phyloP scores from a whole-genome alignment of 2,113 vertebrate species.

The Eulemur rufifrons region DNA sequence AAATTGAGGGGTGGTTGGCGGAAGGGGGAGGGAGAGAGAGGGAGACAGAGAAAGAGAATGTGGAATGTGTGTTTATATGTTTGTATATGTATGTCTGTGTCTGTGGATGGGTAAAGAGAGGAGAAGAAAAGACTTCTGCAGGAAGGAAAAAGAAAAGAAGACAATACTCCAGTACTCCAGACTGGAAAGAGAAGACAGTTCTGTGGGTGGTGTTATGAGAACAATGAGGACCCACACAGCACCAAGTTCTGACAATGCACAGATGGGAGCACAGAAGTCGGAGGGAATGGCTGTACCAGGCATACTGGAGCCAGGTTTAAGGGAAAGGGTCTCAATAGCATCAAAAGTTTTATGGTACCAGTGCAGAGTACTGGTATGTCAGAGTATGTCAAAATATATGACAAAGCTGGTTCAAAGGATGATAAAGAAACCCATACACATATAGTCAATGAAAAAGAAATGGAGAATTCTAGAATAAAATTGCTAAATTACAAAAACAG shows the following conservation, averaged over 20 bases:
- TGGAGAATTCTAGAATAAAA: neutral
- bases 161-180: neutral
- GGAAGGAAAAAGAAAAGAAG: neutral
- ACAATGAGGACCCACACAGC: rapidly evolving
- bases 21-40: neutral
- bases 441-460: neutral
- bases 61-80: neutral
- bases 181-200: neutral
- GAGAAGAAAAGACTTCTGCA: neutral
- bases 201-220: neutral
- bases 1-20: neutral
- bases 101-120: neutral
- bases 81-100: rapidly evolving
- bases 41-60: neutral
- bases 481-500: neutral
- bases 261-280: neutral
- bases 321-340: neutral
- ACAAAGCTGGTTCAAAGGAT: neutral
- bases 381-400: neutral
- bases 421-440: neutral
- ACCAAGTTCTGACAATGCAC: neutral
- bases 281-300: neutral
- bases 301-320: neutral
- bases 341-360: neutral
- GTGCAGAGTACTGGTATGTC: neutral